A percentile compares a stretch with the other conserved stretches of the same genome.
Conservation (phyloP, 2,888 invertebrate species). For the Heliconius ismenius region DNA sequence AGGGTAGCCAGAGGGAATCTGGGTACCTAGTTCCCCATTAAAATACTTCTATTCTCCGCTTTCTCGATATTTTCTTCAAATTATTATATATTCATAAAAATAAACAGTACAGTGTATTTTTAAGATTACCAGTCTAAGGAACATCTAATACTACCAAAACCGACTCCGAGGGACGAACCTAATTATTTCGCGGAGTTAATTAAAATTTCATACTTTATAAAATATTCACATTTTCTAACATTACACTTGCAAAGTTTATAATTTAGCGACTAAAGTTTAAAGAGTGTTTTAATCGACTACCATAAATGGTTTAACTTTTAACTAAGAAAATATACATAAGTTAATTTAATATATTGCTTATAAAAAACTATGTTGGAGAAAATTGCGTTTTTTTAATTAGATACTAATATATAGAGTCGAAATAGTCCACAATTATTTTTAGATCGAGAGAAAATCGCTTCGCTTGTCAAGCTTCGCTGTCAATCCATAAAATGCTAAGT, state of each 20-base stretch:
- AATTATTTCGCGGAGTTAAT: constrained; percentile 13
- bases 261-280: constrained; percentile 21
- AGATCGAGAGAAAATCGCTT: not conserved
- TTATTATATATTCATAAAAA: too few species aligned
- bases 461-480: too few species aligned
- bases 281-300: constrained; percentile 21
- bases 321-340: not conserved
- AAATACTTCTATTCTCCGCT: too few species aligned
- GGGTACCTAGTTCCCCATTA: too few species aligned
- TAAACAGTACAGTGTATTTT: too few species aligned
- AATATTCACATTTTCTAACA: constrained; percentile 24
- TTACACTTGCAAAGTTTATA: constrained; percentile 16
- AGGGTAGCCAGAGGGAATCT: too few species aligned
- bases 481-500: too few species aligned
- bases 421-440: not conserved
- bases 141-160: not conserved
- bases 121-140: not conserved
- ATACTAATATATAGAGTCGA: too few species aligned
- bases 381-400: not conserved
- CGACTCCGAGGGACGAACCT: not conserved
- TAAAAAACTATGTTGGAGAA: not conserved
- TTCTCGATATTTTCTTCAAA: too few species aligned
- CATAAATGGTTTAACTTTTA: constrained; percentile 20
- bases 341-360: not conserved
- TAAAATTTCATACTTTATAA: constrained; percentile 21